Base-by-base conservation (phyloP, 2,113 vertebrate genomes). In the Pipa parva region DNA sequence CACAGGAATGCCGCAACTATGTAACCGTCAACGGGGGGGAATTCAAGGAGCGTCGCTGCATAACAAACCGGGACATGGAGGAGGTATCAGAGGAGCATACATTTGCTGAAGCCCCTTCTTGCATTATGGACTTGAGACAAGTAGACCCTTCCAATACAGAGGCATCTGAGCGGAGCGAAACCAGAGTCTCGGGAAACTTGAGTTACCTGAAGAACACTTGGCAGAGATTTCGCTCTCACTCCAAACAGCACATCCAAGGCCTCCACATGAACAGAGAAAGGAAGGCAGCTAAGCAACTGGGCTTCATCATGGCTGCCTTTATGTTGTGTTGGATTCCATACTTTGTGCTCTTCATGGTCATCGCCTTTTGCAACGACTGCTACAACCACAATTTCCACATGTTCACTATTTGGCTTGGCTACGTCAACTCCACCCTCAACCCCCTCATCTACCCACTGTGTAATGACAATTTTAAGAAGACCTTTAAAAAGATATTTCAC, bases 291-390 rank as follows among this genome's bases (percentile, higher is more conserved):
- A 92, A 84, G 71, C 97, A 99, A 78, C 46, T 99, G 52, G 97
- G 97, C 3, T 92, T 90, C 4, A 97, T 99, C 75, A 96, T 99
- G 55, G 90, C 86, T 0, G 92, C 84, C 42, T 99, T 97, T 73
- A 86, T 99, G 74, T 45, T 95, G 59, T 99, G 97, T 72, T 99
- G 97, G 97, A 95, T 94, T 56, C 97, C 95, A 1, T 99, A 99
- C 78, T 98, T 97, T 49, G 88, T 97, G 26, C 80, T 84, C 12
- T 99, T 95, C 71, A 93, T 94, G 91, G 90, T 97, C 58, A 85
- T 89, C 72, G 95, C 93, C 0, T 92, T 93, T 79, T 94, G 90
- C 31, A 76, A 76, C 63, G 76, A 72, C 25, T 91, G 87, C 2
- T 76, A 88, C 3, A 85, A 81, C 21, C 86, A 92, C 29, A 69